phyloP scores from a whole-genome alignment of 2,797 vertebrate species.

The Octomys mimax region DNA sequence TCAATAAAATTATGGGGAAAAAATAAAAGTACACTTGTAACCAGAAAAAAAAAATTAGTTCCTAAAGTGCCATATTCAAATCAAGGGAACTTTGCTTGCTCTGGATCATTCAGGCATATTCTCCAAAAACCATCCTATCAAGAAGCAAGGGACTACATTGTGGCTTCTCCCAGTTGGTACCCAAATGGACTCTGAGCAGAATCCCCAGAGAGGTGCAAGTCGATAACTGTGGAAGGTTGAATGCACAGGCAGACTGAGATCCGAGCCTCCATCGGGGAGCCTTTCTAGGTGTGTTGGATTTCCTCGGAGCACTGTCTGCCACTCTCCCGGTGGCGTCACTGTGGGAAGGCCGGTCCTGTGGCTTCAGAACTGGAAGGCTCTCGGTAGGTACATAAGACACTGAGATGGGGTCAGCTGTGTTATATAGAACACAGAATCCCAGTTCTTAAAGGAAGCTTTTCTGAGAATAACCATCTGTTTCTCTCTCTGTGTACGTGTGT shows the following conservation, averaged over 20 bases:
- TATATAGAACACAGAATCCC: not conserved
- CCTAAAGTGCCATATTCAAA: slow-evolving; percentile 8
- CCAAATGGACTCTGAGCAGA: not conserved
- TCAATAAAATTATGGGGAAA: too few relatives aligned
- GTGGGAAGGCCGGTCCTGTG: not conserved
- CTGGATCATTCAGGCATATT: not conserved
- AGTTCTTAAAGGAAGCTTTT: slow-evolving; percentile 51
- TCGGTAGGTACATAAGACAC: not conserved
- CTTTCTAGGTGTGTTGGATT: not conserved
- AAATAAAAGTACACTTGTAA: too few relatives aligned
- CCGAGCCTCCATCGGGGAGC: not conserved
- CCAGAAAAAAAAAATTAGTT: not conserved
- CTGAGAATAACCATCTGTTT: slow-evolving; percentile 40
- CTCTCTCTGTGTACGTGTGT: not conserved
- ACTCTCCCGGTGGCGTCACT: not conserved
- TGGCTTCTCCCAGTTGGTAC: not conserved
- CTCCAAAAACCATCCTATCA: not conserved
- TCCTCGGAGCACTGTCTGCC: not conserved
- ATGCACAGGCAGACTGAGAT: not conserved
- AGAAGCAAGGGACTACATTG: slow-evolving; percentile 7
- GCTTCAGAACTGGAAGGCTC: not conserved
- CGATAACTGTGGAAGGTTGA: not conserved
- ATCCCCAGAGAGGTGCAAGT: not conserved
- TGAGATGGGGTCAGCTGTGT: not conserved
- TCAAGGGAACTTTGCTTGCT: not conserved